A percentile compares a stretch with the other conserved stretches of the same genome.
These are phyloP conservation scores for Motacilla tschutschensis DNA, from an alignment of 2,113 vertebrate species.

Conservation along the genomic window DNA sequence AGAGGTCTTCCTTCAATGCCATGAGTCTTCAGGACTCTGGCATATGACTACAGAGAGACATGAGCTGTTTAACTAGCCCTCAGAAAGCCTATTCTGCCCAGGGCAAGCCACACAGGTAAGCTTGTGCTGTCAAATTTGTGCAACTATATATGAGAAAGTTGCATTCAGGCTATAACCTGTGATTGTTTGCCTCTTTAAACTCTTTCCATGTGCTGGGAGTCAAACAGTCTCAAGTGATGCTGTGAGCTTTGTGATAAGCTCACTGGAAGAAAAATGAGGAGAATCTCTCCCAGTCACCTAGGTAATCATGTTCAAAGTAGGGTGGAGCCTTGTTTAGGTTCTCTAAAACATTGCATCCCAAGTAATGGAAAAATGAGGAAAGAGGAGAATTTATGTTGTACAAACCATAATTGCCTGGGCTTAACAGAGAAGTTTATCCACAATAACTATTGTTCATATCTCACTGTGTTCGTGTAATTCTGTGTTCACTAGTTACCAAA, in stretches of 20 bases:
- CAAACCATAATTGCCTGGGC: not conserved
- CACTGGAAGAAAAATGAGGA: not conserved
- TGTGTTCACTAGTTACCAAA: not conserved
- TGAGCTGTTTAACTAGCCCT: not conserved
- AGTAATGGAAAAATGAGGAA: not conserved
- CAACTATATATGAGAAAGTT: not conserved
- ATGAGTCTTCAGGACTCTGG: not conserved
- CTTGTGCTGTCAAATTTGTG: not conserved
- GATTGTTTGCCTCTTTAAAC: constrained; percentile 37
- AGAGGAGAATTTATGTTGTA: not conserved
- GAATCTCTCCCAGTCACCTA: not conserved
- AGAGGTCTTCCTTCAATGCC: not conserved
- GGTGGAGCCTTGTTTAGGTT: not conserved
- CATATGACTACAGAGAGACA: not conserved
- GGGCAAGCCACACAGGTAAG: not conserved
- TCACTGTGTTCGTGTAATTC: not conserved
- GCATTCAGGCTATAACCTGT: not conserved
- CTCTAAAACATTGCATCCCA: not conserved
- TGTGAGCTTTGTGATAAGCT: constrained; percentile 4
- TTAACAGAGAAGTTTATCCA: not conserved
- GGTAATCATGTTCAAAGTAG: not conserved
- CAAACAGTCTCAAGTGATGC: constrained; percentile 18
- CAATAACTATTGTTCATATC: not conserved
- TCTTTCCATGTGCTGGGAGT: not conserved
- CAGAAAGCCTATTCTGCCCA: not conserved